These are phyloP conservation scores for Glomeris marginata DNA, from an alignment of 2,888 invertebrate species.

Conservation along the genomic window DNA sequence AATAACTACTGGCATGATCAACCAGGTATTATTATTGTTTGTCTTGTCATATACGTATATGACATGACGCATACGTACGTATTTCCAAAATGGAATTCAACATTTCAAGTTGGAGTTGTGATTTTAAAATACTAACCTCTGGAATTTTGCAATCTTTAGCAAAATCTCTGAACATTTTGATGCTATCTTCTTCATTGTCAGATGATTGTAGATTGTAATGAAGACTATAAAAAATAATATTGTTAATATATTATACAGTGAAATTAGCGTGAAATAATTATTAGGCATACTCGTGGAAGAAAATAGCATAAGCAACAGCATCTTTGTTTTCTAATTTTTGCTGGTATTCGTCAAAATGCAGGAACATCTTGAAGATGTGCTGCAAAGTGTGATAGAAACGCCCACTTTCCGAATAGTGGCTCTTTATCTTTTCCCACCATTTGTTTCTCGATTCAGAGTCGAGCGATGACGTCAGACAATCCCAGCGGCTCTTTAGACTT, in stretches of 20 bases:
- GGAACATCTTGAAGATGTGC: constrained; percentile 8
- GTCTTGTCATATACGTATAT: too few species aligned
- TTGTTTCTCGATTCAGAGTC: neutral
- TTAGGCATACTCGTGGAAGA: constrained; percentile 10
- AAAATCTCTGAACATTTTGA: constrained; percentile 38
- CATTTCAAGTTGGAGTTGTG: neutral
- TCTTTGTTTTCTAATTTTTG: constrained; percentile 2
- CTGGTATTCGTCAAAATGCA: constrained; percentile 9
- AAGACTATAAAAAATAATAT: constrained; percentile 30
- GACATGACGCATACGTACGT: neutral
- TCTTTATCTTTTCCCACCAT: constrained; percentile 7
- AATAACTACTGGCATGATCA: too few species aligned
- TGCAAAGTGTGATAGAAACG: constrained; percentile 8
- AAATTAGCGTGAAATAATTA: neutral
- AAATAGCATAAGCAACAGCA: constrained; percentile 9
- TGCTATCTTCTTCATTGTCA: constrained; percentile 40
- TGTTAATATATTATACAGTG: neutral
- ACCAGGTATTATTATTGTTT: too few species aligned
- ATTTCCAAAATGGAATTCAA: neutral
- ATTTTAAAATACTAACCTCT: constrained; percentile 30
- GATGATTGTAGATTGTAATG: constrained; percentile 41
- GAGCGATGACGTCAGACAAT: neutral
- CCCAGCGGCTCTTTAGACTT: constrained; percentile 5
- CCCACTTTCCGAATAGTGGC: constrained; percentile 1
- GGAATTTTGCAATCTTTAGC: constrained; percentile 36